Percentiles rank a stretch among this genome's conserved stretches.
These are phyloP conservation scores for Copidosoma floridanum DNA, from an alignment of 1,140 invertebrate species.

Conservation along the genomic window DNA sequence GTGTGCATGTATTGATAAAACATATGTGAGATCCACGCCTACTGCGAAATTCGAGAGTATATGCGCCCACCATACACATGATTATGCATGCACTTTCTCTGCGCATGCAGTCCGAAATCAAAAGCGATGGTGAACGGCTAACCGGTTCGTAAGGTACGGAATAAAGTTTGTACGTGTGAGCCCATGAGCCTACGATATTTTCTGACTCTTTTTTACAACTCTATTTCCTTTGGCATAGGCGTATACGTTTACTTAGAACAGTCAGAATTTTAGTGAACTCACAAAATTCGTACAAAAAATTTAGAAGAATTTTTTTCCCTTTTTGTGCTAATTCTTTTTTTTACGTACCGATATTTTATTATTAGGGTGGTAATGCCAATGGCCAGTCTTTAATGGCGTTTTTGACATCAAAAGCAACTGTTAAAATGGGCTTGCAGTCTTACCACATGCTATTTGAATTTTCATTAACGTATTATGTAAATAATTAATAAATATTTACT, in stretches of 20 bases:
- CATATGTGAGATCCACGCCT: conserved; percentile 31
- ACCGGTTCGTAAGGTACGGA: conserved; percentile 25
- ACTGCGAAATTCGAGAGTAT: background rate
- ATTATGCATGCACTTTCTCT: background rate
- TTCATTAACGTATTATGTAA: background rate
- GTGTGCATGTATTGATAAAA: too few species aligned
- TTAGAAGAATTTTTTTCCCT: too few species aligned
- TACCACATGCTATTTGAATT: conserved; percentile 4
- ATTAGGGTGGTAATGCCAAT: background rate
- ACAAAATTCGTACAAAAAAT: too few species aligned
- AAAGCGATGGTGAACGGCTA: conserved; percentile 8
- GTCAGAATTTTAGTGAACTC: too few species aligned
- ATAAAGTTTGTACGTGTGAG: too few species aligned
- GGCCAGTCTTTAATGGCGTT: conserved; percentile 10
- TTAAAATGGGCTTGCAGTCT: too few species aligned
- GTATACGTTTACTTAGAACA: too few species aligned
- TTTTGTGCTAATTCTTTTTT: too few species aligned
- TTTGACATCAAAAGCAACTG: conserved; percentile 5
- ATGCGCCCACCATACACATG: background rate
- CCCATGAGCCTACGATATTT: too few species aligned
- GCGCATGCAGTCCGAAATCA: conserved; percentile 23
- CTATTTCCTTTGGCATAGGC: too few species aligned
- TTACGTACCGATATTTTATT: too few species aligned
- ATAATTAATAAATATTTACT: background rate
- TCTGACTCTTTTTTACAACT: too few species aligned